Percentiles rank a stretch among this genome's conserved stretches.
Evolutionary conservation across 2,888 invertebrate species (phyloP).

Genomic region (Alcis repandata): DNA sequence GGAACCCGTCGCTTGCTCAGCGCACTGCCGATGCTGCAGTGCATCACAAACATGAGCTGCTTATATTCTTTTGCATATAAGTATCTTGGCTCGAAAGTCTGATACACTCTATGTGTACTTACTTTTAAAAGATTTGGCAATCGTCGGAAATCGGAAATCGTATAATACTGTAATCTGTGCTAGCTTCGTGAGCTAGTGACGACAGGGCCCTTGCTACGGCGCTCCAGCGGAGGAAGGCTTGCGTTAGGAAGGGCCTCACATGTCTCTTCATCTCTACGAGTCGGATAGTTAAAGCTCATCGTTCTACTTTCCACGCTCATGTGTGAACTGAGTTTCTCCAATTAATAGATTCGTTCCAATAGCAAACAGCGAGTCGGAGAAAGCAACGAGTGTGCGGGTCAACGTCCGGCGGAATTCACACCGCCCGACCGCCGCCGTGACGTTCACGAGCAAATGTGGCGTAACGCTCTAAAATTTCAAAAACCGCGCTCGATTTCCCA

Average conservation of each 20-base stretch:
- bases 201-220: background rate
- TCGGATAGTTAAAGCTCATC: conserved; percentile 67
- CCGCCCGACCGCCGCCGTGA: conserved; percentile 78
- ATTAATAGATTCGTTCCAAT: conserved; percentile 87
- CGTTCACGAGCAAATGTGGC: conserved; percentile 83
- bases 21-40: conserved; percentile 45
- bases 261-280: conserved; percentile 38
- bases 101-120: background rate
- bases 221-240: conserved; percentile 21
- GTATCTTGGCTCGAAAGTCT: background rate
- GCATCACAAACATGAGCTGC: conserved; percentile 11
- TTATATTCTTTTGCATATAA: conserved; percentile 9
- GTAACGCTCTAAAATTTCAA: conserved; percentile 83
- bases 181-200: background rate
- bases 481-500: conserved; percentile 74
- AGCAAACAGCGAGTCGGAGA: conserved; percentile 83
- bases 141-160: no score
- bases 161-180: background rate
- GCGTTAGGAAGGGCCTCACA: conserved; percentile 45
- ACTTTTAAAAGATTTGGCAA: background rate
- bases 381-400: conserved; percentile 81
- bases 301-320: conserved; percentile 84
- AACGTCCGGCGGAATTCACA: conserved; percentile 82
- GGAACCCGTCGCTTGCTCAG: conserved; percentile 48
- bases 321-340: conserved; percentile 86